Evolutionary conservation across 2,888 invertebrate species (phyloP), one percentile per base, ranked within the genome.

Genomic region (Acrocyrtus sp.): DNA sequence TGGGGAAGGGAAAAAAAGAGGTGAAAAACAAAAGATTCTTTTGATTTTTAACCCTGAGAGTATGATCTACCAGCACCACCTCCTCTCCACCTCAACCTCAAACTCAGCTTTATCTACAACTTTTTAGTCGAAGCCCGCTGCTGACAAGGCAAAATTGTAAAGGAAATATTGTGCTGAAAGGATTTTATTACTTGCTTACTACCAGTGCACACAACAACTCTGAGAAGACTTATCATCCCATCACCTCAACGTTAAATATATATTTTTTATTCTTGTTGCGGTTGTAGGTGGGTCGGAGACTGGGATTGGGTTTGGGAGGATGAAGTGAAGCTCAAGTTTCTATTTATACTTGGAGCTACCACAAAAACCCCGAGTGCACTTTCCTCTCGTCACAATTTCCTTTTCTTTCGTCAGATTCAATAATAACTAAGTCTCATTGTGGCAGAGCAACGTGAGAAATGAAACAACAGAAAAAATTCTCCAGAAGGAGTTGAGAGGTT

Each of bases 361-460:
- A n/a, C n/a, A n/a, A n/a, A n/a, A n/a, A n/a, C n/a, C n/a, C n/a
- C n/a, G n/a, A n/a, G n/a, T n/a, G n/a, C n/a, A n/a, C n/a, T n/a
- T n/a, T n/a, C n/a, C 6, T 39, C 6, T 39, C 22, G 48, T 48
- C 43, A 57, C 39, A 43, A 47, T 45, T 48, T 60, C 60, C 57
- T 45, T 17, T 43, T 29, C 60, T 47, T 60, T 60, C 60, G 48
- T 10, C 60, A n/a, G n/a, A n/a, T n/a, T n/a, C n/a, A n/a, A n/a
- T n/a, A n/a, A n/a, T n/a, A n/a, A n/a, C n/a, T n/a, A n/a, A n/a
- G n/a, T n/a, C n/a, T n/a, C n/a, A n/a, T n/a, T n/a, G n/a, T n/a
- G n/a, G n/a, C n/a, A n/a, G n/a, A n/a, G n/a, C n/a, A n/a, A n/a
- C n/a, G n/a, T n/a, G n/a, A n/a, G n/a, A n/a, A n/a, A 61, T 48